Conservation (phyloP, 2,113 vertebrate species). For the Zapornia atra region DNA sequence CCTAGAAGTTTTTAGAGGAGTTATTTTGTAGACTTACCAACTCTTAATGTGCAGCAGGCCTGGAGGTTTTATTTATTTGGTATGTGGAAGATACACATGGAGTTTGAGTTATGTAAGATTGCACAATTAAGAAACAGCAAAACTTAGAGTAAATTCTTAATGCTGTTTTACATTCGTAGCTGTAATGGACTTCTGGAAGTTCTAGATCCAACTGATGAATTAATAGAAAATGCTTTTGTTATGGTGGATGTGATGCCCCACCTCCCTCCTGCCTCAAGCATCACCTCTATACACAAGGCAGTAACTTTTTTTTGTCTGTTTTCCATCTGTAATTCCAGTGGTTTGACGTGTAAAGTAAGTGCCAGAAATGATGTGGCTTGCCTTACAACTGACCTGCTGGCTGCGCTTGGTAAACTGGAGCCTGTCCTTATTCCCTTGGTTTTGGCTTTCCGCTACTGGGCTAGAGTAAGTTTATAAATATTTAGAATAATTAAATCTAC, state of each 20-base stretch:
- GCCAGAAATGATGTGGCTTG: conserved; percentile 96
- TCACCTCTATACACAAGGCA: background rate
- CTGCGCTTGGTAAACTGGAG: conserved; percentile 89
- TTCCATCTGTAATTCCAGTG: conserved; percentile 74
- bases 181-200: background rate
- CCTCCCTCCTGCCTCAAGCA: background rate
- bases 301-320: background rate
- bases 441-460: conserved; percentile 96
- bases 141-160: background rate
- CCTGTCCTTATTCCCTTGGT: conserved; percentile 91
- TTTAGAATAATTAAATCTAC: background rate
- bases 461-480: conserved; percentile 82
- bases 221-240: background rate
- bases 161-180: background rate
- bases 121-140: background rate
- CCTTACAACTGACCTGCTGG: conserved; percentile 94
- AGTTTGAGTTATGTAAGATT: background rate
- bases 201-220: background rate
- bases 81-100: background rate
- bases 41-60: background rate
- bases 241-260: background rate
- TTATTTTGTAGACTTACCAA: background rate
- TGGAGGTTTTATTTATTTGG: background rate
- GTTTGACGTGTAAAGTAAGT: conserved; percentile 93
- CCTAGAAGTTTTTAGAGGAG: background rate